These are phyloP conservation scores for Rhagoletis pomonella DNA, from an alignment of 1,140 invertebrate species.

Conservation along the genomic window DNA sequence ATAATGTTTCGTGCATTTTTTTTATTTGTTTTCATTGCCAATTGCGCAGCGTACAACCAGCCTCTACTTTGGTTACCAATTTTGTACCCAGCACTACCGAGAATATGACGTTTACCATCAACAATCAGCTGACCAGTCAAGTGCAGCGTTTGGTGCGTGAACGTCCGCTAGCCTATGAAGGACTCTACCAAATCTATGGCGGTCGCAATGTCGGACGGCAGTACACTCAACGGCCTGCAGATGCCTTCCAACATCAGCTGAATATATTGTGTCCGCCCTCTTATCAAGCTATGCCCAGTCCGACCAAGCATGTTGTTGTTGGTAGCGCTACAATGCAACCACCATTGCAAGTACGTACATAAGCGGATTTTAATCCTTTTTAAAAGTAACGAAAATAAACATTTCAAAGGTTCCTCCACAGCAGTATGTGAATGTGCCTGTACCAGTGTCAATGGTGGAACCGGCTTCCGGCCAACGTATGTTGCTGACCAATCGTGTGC, in stretches of 20 bases:
- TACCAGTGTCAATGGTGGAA: constrained; percentile 93
- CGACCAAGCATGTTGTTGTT: constrained; percentile 92
- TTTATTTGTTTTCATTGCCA: background rate
- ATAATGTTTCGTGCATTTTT: background rate
- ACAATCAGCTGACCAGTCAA: constrained; percentile 86
- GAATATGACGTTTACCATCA: constrained; percentile 92
- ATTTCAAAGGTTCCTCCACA: constrained; percentile 82
- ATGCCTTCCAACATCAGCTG: constrained; percentile 89
- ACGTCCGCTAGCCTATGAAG: constrained; percentile 80
- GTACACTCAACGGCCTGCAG: constrained; percentile 79
- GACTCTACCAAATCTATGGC: constrained; percentile 91
- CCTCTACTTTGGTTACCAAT: constrained; percentile 80
- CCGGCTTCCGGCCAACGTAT: constrained; percentile 80
- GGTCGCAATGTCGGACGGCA: constrained; percentile 82
- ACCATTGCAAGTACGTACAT: constrained; percentile 70
- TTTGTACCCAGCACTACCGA: constrained; percentile 86
- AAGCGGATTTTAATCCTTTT: background rate
- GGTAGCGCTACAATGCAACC: constrained; percentile 82
- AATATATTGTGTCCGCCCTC: constrained; percentile 91
- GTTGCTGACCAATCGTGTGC: constrained; percentile 84
- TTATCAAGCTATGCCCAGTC: constrained; percentile 88
- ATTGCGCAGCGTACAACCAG: constrained; percentile 77
- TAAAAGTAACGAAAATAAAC: constrained; percentile 30
- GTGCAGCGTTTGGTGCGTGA: constrained; percentile 81
- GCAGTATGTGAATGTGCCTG: constrained; percentile 83